Evolutionary conservation across 2,888 invertebrate species (phyloP).

Genomic region (Epinotia brunnichana): DNA sequence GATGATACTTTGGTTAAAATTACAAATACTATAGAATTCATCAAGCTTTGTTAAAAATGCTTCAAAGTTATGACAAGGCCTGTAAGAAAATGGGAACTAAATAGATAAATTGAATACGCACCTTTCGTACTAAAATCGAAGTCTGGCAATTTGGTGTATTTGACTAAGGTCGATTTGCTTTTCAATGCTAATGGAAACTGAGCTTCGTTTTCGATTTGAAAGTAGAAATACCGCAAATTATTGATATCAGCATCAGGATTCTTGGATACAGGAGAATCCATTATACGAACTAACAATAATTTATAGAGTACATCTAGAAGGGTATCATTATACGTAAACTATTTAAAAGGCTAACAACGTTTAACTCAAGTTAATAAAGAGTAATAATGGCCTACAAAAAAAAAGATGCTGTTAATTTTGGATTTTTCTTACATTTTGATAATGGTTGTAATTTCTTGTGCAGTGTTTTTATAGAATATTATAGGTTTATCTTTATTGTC

Average conservation of each 20-base stretch:
- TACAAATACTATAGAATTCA: background rate
- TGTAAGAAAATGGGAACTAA: background rate
- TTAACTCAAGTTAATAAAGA: conserved; percentile 16
- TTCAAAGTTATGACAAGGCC: conserved; percentile 12
- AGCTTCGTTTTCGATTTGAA: conserved; percentile 58
- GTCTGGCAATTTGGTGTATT: conserved; percentile 75
- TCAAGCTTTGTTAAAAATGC: background rate
- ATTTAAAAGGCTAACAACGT: conserved; percentile 20
- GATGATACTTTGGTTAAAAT: background rate
- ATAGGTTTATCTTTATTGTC: conserved; percentile 17
- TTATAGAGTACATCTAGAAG: conserved; percentile 17
- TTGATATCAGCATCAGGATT: conserved; percentile 60
- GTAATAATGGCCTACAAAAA: conserved; percentile 34
- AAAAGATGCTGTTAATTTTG: conserved; percentile 47
- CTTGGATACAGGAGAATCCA: conserved; percentile 73
- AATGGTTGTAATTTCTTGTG: conserved; percentile 26
- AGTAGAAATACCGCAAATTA: conserved; percentile 60
- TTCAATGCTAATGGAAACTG: conserved; percentile 55
- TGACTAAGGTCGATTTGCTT: conserved; percentile 66
- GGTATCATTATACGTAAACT: conserved; percentile 24
- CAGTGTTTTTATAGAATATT: conserved; percentile 29
- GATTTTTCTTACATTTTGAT: conserved; percentile 55
- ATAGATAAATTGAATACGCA: conserved; percentile 49
- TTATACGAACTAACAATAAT: conserved; percentile 52
- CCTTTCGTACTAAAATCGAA: conserved; percentile 66